Evolutionary conservation across 2,888 invertebrate species (phyloP), one percentile per base, ranked within the genome.

Genomic region (Erebia ligea): DNA sequence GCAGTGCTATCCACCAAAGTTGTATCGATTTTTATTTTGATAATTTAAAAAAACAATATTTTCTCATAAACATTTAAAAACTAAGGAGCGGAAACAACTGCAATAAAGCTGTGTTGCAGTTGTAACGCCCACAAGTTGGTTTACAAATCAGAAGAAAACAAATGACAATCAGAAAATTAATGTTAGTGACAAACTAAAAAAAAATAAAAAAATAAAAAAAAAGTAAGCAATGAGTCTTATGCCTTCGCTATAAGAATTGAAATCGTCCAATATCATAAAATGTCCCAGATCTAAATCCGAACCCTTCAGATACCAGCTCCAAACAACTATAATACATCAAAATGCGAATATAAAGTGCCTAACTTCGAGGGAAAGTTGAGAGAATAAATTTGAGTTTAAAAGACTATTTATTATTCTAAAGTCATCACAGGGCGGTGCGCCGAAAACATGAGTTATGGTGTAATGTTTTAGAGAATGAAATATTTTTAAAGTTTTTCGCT

Each of bases 401-500:
- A 80, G 79, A 83, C 81, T 80, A 86, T 88, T 88, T 85, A 87
- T 87, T 82, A 82, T 80, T 76, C 74, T 76, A 76, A 77, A 80
- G 80, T 80, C 82, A 81, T 82, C 81, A 79, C 77, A 76, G 77
- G 74, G 70, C 72, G 76, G 70, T 66, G 73, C 77, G 79, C 77
- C 77, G 82, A 80, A 81, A 82, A 84, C 84, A 82, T 84, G 85
- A 87, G 82, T 85, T 85, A 84, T 82, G 79, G 79, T 82, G 79
- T 80, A 82, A 81, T 83, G 86, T 83, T 84, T 81, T 81, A 81
- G 79, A 73, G 73, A 77, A 79, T 81, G 80, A 81, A 79, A 80
- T 80, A 81, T 80, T 77, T 72, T 74, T 45, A 78, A 81, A 81
- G 76, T 81, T 81, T 56, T 57, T 50, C 74, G 21, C 54, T 67